These are phyloP conservation scores for Willowsia nigromaculata DNA, from an alignment of 2,888 invertebrate genomes.

Conservation along the genomic window DNA sequence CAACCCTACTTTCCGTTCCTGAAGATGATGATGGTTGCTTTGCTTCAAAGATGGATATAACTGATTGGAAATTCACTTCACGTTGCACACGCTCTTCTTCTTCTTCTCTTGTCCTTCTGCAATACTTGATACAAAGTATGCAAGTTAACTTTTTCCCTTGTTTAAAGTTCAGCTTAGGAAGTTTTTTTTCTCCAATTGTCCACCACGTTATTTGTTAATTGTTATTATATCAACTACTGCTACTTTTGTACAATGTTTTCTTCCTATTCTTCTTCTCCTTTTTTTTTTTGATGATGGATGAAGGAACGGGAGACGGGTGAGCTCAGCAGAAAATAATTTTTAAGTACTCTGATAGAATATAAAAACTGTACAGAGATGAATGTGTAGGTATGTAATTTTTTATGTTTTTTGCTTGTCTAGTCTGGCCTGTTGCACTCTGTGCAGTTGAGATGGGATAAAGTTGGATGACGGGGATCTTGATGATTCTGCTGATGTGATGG, in stretches of 20 bases:
- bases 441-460: not conserved
- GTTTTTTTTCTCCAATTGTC: slow-evolving; percentile 43
- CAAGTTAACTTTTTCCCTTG: slow-evolving; percentile 35
- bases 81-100: slow-evolving; percentile 45
- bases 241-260: not conserved
- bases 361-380: slow-evolving; percentile 7
- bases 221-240: not conserved
- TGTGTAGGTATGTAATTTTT: not conserved
- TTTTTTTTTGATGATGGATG: slow-evolving; percentile 39
- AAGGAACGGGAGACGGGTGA: slow-evolving; percentile 47
- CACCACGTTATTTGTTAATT: not conserved
- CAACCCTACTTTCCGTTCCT: not conserved
- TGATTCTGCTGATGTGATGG: slow-evolving; percentile 44
- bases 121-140: slow-evolving; percentile 23
- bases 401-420: slow-evolving; percentile 7
- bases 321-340: slow-evolving; percentile 51
- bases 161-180: slow-evolving; percentile 22
- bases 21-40: not conserved
- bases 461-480: slow-evolving; percentile 31
- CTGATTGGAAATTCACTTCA: slow-evolving; percentile 62
- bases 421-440: slow-evolving; percentile 45
- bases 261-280: not conserved
- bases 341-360: slow-evolving; percentile 41
- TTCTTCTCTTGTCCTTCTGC: not conserved
- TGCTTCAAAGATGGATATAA: not conserved